Percentiles rank a stretch among this genome's conserved stretches.
phyloP scores from a whole-genome alignment of 1,140 invertebrate genomes.

The Meloidogyne floridensis region DNA sequence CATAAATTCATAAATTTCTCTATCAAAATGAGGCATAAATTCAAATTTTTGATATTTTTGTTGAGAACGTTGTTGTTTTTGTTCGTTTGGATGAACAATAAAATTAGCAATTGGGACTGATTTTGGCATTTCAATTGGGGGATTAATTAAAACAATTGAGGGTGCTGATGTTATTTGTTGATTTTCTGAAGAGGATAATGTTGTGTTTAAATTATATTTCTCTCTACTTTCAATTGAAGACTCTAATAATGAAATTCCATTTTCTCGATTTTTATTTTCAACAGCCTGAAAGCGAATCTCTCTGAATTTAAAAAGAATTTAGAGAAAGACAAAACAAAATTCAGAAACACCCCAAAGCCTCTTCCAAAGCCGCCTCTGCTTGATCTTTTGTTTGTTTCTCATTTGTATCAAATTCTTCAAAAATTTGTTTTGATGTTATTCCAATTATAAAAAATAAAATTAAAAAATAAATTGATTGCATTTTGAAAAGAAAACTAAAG shows the following conservation, averaged over 20 bases:
- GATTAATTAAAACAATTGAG: conserved; percentile 3
- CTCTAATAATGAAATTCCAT: neutral
- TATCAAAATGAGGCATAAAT: conserved; percentile 50
- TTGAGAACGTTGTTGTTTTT: neutral
- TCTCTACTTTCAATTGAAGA: neutral
- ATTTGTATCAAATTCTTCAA: neutral
- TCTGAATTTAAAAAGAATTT: neutral
- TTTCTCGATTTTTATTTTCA: neutral
- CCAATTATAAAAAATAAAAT: neutral
- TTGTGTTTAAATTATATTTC: neutral
- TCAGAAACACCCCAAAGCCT: conserved; percentile 22
- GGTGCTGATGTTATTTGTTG: neutral
- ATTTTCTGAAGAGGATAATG: neutral
- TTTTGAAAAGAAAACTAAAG: neutral
- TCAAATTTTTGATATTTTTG: conserved; percentile 38
- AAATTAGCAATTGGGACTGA: conserved; percentile 26
- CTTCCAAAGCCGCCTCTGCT: conserved; percentile 14
- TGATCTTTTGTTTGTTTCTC: neutral
- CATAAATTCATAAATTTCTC: conserved; percentile 45
- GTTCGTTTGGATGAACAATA: conserved; percentile 36
- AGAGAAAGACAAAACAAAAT: neutral
- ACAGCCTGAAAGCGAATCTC: conserved; percentile 10
- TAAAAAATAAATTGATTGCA: neutral
- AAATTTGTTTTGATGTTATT: neutral
- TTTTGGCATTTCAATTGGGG: neutral